Percentiles rank a stretch among this genome's conserved stretches.
Evolutionary conservation across 2,888 invertebrate genomes (phyloP).

Genomic region (Bombylius major): DNA sequence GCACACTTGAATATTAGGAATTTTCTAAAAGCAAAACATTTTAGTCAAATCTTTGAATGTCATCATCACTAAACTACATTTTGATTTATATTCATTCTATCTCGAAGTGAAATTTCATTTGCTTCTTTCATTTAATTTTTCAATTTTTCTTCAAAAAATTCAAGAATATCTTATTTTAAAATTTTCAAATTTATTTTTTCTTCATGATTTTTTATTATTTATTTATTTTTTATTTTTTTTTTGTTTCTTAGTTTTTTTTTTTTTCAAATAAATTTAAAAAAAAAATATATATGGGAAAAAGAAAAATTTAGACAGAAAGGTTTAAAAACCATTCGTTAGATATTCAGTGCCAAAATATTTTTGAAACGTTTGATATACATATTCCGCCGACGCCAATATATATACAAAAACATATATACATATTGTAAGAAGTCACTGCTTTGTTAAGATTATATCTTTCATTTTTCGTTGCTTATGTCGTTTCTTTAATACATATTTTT

Average conservation of each 20-base stretch:
- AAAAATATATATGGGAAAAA: too few species aligned
- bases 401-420: too few species aligned
- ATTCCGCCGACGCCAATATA: background rate
- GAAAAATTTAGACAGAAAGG: background rate
- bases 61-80: background rate
- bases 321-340: background rate
- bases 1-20: background rate
- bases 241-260: too few species aligned
- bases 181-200: background rate
- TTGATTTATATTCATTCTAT: background rate
- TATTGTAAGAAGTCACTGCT: background rate
- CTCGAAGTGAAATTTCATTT: background rate
- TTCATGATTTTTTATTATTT: background rate
- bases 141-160: background rate
- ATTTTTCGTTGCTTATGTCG: background rate
- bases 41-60: background rate
- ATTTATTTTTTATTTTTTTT: background rate
- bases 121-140: background rate
- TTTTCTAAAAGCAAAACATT: background rate
- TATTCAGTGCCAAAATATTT: background rate
- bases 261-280: too few species aligned
- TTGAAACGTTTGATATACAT: background rate
- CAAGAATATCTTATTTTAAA: background rate
- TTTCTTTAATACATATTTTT: too few species aligned
- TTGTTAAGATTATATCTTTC: background rate